Conservation (phyloP, 2,113 vertebrate species). For the Oncorhynchus mykiss region DNA sequence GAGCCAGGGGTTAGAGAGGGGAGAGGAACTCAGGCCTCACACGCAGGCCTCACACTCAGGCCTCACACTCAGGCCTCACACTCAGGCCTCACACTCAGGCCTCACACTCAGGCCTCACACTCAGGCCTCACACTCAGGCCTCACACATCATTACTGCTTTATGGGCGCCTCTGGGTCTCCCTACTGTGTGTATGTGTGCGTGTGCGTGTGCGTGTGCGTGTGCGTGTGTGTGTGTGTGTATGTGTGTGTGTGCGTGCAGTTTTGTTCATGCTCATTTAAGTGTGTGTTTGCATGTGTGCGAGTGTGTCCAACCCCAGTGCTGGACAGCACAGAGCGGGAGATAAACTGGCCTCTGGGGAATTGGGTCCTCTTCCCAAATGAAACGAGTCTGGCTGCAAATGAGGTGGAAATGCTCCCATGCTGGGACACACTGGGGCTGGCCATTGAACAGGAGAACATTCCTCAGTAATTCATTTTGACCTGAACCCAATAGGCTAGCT, state of each 20-base stretch:
- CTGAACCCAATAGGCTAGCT: conserved; percentile 46
- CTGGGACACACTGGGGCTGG: conserved; percentile 52
- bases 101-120: conserved; percentile 44
- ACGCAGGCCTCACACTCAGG: conserved; percentile 28
- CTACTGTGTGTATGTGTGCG: no score
- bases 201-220: no score
- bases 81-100: no score
- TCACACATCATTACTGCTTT: conserved; percentile 44
- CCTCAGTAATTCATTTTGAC: conserved; percentile 80
- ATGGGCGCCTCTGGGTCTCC: conserved; percentile 35
- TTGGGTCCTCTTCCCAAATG: conserved; percentile 41
- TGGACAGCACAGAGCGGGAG: conserved; percentile 25
- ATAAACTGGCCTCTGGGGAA: conserved; percentile 47
- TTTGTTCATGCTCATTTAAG: no score
- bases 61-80: no score
- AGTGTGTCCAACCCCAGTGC: neutral
- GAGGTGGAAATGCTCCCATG: conserved; percentile 64
- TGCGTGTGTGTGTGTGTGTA: neutral
- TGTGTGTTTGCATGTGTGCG: no score
- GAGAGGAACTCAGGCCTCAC: conserved; percentile 46
- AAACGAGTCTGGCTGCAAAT: conserved; percentile 58
- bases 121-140: conserved; percentile 24
- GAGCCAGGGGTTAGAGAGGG: conserved; percentile 15
- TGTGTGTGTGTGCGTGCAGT: neutral
- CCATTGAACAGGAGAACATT: conserved; percentile 65